Evolutionary conservation across 2,888 invertebrate species (phyloP), one percentile per base, ranked within the genome.

Genomic region (Branchinecta sandiegonensis): DNA sequence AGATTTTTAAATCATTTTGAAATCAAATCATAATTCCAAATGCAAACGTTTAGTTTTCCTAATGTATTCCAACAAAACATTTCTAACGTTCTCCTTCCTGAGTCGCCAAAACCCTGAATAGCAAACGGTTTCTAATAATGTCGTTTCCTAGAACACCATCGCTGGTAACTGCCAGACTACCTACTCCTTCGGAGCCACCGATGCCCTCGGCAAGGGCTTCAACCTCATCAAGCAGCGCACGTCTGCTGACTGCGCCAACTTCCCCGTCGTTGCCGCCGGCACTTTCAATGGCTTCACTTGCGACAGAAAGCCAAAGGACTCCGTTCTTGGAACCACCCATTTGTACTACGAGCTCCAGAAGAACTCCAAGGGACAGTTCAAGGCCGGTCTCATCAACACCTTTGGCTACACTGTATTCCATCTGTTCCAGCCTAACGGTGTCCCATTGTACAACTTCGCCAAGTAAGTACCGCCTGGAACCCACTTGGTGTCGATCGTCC

Each of bases 391-490:
- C 48, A 69, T 69, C 67, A 63, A 63, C 13, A 67, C 69, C 46
- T 65, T 67, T 46, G 69, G 69, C 46, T 69, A 69, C 67, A 65
- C 67, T 47, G 56, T 69, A 17, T 65, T 67, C 65, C 69, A 69
- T 23, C 67, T 67, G 67, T 37, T 65, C 47, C 67, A 67, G n/a
- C 69, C 69, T 12, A 65, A 50, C 37, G 69, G 69, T 37, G 23
- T 65, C 13, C 69, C 69, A 13, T 63, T 69, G 67, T 69, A 69
- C 68, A 69, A 69, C 65, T 68, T 69, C 50, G 69, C 69, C 65
- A 69, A 69, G 69, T 69, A 68, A 47, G 37, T 46, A 11, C 48
- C 37, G 6, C 37, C 37, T 37, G 6, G 37, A 37, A 6, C 37
- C 4, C 37, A 37, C 37, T 37, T 37, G 6, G 37, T 37, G 37